phyloP scores from a whole-genome alignment of 1,140 invertebrate genomes.

The Tyrophagus putrescentiae region DNA sequence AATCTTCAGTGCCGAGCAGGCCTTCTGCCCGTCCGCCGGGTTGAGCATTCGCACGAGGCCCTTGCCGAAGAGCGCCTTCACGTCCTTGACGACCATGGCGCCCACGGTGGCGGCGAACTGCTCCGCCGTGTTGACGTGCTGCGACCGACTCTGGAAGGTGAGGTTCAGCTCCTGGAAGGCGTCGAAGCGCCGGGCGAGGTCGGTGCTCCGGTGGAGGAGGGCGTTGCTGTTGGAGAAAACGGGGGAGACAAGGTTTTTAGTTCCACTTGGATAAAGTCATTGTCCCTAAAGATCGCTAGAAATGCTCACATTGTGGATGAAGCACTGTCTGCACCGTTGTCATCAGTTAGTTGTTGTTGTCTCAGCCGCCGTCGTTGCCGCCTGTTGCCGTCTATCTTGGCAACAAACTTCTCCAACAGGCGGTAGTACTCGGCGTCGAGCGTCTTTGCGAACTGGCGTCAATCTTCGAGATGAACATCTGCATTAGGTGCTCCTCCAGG shows the following conservation, averaged over 20 bases:
- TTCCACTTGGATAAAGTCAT: too few species aligned
- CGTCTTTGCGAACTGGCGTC: background rate
- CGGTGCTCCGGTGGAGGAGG: too few species aligned
- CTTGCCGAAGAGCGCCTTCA: background rate
- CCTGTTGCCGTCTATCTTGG: too few species aligned
- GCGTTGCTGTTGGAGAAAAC: too few species aligned
- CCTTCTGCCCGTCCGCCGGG: background rate
- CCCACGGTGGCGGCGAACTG: background rate
- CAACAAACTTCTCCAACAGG: background rate
- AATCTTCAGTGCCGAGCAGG: background rate
- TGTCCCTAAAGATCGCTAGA: too few species aligned
- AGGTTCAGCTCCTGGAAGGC: background rate
- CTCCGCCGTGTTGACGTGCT: background rate
- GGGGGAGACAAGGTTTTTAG: too few species aligned
- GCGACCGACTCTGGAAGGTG: background rate
- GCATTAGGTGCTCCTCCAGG: slow-evolving; percentile 13
- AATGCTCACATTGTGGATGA: too few species aligned
- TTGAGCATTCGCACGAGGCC: background rate
- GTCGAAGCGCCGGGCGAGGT: too few species aligned
- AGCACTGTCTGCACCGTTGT: too few species aligned
- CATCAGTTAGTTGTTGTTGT: too few species aligned
- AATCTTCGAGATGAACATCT: slow-evolving; percentile 5
- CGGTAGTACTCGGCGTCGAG: background rate
- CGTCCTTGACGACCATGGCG: background rate
- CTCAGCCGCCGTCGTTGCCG: too few species aligned